phyloP scores from a whole-genome alignment of 2,113 vertebrate genomes.

The Mixornis gularis region DNA sequence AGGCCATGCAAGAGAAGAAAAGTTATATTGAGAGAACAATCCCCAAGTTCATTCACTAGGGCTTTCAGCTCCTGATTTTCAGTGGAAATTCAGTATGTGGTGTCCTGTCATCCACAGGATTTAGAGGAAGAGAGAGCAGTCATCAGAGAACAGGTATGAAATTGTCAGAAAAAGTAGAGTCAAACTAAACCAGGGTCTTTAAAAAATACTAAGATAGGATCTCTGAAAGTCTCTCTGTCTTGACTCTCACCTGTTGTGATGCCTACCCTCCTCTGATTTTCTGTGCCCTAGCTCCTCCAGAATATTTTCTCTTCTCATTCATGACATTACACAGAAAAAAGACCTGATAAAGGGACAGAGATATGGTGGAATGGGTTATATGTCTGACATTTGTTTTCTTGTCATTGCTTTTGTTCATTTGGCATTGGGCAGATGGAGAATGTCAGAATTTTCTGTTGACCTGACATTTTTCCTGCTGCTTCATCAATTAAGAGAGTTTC shows the following conservation, averaged over 20 bases:
- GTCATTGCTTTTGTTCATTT: background rate
- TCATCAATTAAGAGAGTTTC: background rate
- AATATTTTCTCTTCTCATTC: background rate
- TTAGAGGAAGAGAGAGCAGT: background rate
- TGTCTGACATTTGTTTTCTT: background rate
- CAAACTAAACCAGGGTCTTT: background rate
- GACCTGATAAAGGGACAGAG: background rate
- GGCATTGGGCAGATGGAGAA: background rate
- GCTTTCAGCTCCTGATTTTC: constrained; percentile 8
- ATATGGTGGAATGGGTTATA: background rate
- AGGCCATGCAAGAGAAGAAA: constrained; percentile 24
- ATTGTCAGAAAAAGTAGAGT: background rate
- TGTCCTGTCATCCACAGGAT: background rate
- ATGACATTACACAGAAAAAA: background rate
- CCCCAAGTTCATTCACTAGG: constrained; percentile 29
- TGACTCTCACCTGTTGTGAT: background rate
- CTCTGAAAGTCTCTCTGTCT: background rate
- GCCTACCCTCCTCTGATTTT: background rate
- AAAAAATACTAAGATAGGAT: background rate
- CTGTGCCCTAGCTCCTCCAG: background rate
- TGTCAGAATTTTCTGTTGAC: background rate
- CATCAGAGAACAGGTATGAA: background rate
- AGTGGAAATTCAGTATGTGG: background rate
- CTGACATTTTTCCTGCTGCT: background rate
- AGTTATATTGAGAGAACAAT: constrained; percentile 39